phyloP scores from a whole-genome alignment of 35 echinoderm and acorn worm species.

The Ophiothrix spiculata region DNA sequence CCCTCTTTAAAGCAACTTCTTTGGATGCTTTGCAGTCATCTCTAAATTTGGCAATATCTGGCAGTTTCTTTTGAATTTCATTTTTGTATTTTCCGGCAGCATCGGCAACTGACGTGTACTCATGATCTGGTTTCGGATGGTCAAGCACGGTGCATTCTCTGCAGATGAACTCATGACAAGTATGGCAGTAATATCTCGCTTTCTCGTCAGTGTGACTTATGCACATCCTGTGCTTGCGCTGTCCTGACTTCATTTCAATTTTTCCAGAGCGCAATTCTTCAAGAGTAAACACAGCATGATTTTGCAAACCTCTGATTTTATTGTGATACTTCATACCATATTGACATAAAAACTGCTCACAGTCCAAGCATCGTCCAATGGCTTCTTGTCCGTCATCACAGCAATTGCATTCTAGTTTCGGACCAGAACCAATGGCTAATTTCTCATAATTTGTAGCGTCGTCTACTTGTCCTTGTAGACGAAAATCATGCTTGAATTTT shows the following conservation, averaged over 20 bases:
- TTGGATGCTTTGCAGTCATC: not conserved
- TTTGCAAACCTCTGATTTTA: not conserved
- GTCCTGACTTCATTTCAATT: not conserved
- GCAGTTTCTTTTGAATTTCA: not conserved
- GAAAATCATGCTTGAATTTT: not conserved
- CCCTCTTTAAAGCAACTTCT: not conserved
- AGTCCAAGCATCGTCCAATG: not conserved
- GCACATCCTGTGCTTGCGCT: not conserved
- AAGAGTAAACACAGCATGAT: not conserved
- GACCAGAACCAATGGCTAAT: not conserved
- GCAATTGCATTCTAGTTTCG: not conserved
- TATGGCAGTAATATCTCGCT: not conserved
- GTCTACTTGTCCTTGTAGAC: not conserved
- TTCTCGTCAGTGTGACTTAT: not conserved
- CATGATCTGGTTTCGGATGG: no score
- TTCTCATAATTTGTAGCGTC: not conserved
- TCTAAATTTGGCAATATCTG: not conserved
- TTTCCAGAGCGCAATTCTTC: not conserved
- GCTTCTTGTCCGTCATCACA: not conserved
- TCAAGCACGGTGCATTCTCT: not conserved
- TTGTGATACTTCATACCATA: not conserved
- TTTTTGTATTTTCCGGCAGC: not conserved
- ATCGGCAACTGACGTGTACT: not conserved
- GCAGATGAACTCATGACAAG: not conserved
- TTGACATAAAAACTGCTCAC: not conserved